Evolutionary conservation across 2,888 invertebrate genomes (phyloP), one percentile per base, ranked within the genome.

Genomic region (Lasioglossum zephyrum): DNA sequence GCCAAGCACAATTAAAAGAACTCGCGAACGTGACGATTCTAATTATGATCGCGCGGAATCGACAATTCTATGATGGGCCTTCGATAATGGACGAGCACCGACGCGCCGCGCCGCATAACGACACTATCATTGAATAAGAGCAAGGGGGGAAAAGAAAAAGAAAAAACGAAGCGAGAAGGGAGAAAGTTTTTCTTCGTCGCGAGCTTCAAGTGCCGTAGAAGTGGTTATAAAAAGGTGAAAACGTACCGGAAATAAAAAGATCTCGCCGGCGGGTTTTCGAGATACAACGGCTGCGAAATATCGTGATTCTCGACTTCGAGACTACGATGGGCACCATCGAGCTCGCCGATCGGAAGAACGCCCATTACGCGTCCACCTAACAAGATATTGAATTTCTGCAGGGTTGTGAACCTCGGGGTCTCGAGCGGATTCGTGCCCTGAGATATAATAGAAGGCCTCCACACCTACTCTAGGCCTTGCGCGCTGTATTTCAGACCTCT

Each of bases 391-490:
- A 92, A 92, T 92, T 92, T 92, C 90, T 88, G 76, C 76, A 81
- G 84, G 87, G 79, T 82, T 90, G 82, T 73, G 86, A 86, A 86
- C 85, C 82, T 75, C 84, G 72, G 70, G 81, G 84, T 77, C 86
- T 79, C 79, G 78, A 81, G 85, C 88, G 84, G 82, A 90, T 87
- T 91, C 91, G 91, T 92, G 90, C 91, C 89, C 85, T 86, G 89
- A 86, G 91, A 91, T 92, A 92, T 92, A 93, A 93, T 92, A 88
- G 84, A 91, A 88, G 85, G 88, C 89, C 92, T 91, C 90, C 84
- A 84, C 85, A 86, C 82, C 87, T 86, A 86, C 85, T 82, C 87
- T 36, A 36, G 81, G 72, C 81, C 36, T 73, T 53, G 73, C 82
- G 85, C 63, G 70, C 73, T 72, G 78, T 84, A 82, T 90, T 84